These are phyloP conservation scores for Thalassoma bifasciatum DNA, from an alignment of 2,113 vertebrate species.

Conservation along the genomic window DNA sequence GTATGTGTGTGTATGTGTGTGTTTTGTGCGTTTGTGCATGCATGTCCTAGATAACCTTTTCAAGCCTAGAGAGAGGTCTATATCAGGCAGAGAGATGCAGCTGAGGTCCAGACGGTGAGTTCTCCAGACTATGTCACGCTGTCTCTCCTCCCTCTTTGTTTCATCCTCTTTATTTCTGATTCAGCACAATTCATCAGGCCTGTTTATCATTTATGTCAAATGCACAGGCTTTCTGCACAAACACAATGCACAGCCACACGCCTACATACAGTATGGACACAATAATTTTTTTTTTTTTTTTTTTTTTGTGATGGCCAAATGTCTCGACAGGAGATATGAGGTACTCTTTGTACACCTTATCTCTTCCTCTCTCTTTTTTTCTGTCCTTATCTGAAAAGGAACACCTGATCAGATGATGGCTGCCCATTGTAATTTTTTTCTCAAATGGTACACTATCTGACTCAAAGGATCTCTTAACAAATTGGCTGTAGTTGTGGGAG, in stretches of 20 bases:
- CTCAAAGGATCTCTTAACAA: conserved; percentile 66
- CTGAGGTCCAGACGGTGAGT: conserved; percentile 95
- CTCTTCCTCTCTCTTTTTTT: conserved; percentile 26
- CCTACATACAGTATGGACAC: conserved; percentile 30
- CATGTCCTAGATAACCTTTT: conserved; percentile 92
- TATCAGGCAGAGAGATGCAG: conserved; percentile 96
- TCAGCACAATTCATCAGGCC: conserved; percentile 39
- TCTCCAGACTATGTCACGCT: conserved; percentile 35
- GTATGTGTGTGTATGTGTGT: conserved; percentile 10
- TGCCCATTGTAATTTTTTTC: conserved; percentile 59
- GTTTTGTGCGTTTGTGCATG: conserved; percentile 24
- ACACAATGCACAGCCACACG: conserved; percentile 29
- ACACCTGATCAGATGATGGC: conserved; percentile 68
- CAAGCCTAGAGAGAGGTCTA: conserved; percentile 92
- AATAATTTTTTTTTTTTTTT: conserved; percentile 52
- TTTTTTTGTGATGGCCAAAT: conserved; percentile 47
- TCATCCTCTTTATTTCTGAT: neutral
- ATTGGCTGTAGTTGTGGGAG: conserved; percentile 58
- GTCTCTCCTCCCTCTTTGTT: conserved; percentile 18
- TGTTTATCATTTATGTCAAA: conserved; percentile 39
- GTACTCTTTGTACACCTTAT: conserved; percentile 50
- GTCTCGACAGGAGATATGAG: conserved; percentile 53
- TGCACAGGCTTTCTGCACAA: conserved; percentile 5
- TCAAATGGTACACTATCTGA: conserved; percentile 68
- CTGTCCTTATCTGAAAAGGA: conserved; percentile 66